A percentile compares a stretch with the other conserved stretches of the same genome.
phyloP scores from a whole-genome alignment of 35 echinoderm and acorn worm genomes.

The Ophiothrix spiculata region DNA sequence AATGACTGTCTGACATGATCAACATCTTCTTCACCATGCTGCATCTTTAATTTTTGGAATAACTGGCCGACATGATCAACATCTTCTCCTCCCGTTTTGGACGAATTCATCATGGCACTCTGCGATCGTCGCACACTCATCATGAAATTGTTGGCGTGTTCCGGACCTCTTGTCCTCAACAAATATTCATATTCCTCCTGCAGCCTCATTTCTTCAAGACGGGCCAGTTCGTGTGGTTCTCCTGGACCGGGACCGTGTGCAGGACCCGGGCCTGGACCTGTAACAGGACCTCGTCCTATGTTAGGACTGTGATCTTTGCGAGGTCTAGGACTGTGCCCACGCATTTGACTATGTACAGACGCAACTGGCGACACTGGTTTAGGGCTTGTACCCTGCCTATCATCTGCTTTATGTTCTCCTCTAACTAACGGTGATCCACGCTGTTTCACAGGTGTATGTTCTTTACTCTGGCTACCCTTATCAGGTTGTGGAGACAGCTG shows the following conservation, averaged over 20 bases:
- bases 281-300: neutral
- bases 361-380: neutral
- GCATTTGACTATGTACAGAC: neutral
- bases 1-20: too few relatives aligned
- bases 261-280: neutral
- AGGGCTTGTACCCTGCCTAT: neutral
- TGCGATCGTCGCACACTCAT: slow-evolving; percentile 21
- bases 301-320: slow-evolving; percentile 19
- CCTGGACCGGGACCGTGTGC: neutral
- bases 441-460: neutral
- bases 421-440: neutral
- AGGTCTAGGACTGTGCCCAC: neutral
- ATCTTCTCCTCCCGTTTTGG: neutral
- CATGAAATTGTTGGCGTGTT: slow-evolving; percentile 60
- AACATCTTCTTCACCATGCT: too few relatives aligned
- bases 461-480: neutral
- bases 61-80: slow-evolving; percentile 4
- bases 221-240: slow-evolving; percentile 53
- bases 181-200: slow-evolving; percentile 65
- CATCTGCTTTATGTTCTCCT: neutral
- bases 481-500: slow-evolving; percentile 16
- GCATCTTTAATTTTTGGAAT: slow-evolving; percentile 16
- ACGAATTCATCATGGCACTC: slow-evolving; percentile 15
- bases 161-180: slow-evolving; percentile 49
- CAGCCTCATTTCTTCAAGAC: slow-evolving; percentile 47